These are phyloP conservation scores for Chloebia gouldiae DNA, from an alignment of 2,113 vertebrate species.

Conservation along the genomic window DNA sequence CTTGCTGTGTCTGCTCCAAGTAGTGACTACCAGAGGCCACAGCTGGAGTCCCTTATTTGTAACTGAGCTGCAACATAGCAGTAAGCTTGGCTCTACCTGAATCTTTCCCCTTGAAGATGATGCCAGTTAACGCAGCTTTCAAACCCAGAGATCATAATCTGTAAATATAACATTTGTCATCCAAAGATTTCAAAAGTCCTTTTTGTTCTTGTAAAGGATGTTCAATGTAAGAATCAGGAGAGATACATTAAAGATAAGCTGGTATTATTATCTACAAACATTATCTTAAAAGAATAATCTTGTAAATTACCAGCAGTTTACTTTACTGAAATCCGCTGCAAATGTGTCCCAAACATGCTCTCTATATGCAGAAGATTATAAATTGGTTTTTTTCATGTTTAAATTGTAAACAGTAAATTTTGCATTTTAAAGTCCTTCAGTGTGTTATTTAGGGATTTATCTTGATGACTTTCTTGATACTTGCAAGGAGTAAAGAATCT, in stretches of 20 bases:
- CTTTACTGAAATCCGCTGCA: not conserved
- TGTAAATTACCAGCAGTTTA: not conserved
- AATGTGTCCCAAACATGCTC: not conserved
- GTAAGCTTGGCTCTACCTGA: not conserved
- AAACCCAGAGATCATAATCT: not conserved
- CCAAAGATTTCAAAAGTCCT: not conserved
- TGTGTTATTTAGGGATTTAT: not conserved
- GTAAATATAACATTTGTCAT: not conserved
- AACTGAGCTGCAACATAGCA: not conserved
- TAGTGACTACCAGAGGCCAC: not conserved
- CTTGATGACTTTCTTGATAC: not conserved
- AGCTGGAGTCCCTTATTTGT: not conserved
- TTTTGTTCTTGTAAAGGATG: not conserved
- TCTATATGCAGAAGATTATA: not conserved
- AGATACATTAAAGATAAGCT: not conserved
- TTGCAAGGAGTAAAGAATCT: not conserved
- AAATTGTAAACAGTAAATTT: not conserved
- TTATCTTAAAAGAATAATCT: conserved; percentile 25
- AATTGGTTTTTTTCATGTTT: not conserved
- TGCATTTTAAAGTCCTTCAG: not conserved
- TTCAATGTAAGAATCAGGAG: not conserved
- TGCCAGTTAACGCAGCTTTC: not conserved
- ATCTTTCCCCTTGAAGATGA: not conserved
- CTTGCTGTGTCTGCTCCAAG: not conserved
- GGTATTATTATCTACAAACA: conserved; percentile 18